Evolutionary conservation across 2,113 vertebrate species (phyloP).

Genomic region (Chinchilla lanigera): DNA sequence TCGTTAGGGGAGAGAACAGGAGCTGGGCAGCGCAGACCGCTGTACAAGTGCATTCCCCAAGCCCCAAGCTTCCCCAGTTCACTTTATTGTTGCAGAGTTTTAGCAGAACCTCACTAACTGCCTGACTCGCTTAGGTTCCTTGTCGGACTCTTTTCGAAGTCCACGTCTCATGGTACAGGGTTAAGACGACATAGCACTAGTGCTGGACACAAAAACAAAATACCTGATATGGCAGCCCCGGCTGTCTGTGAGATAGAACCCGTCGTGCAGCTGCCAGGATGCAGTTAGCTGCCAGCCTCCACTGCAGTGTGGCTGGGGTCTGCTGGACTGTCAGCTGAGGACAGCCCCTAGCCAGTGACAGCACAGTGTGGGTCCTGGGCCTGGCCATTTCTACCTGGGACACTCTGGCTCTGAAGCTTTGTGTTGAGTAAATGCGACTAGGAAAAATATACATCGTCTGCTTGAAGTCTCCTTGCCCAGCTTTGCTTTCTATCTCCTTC

Average conservation of each 20-base stretch:
- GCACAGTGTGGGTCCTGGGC: background rate
- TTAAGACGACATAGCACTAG: background rate
- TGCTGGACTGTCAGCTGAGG: background rate
- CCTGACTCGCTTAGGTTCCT: background rate
- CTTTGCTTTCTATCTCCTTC: background rate
- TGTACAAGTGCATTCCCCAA: background rate
- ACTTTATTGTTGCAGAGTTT: background rate
- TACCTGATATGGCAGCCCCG: background rate
- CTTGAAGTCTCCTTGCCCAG: background rate
- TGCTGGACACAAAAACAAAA: background rate
- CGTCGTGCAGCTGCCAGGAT: background rate
- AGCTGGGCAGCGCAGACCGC: constrained; percentile 15
- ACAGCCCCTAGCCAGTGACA: background rate
- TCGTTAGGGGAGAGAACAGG: background rate
- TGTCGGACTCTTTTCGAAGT: background rate
- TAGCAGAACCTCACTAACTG: background rate
- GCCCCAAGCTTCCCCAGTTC: background rate
- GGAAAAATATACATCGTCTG: background rate
- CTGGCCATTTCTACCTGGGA: background rate
- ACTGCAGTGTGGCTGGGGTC: background rate
- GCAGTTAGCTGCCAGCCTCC: background rate
- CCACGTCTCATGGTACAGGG: background rate
- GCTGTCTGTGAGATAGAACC: background rate
- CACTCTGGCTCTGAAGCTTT: background rate
- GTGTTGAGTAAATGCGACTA: background rate